These are phyloP conservation scores for Aselliscus stoliczkanus DNA, from an alignment of 2,797 vertebrate genomes.

Conservation along the genomic window DNA sequence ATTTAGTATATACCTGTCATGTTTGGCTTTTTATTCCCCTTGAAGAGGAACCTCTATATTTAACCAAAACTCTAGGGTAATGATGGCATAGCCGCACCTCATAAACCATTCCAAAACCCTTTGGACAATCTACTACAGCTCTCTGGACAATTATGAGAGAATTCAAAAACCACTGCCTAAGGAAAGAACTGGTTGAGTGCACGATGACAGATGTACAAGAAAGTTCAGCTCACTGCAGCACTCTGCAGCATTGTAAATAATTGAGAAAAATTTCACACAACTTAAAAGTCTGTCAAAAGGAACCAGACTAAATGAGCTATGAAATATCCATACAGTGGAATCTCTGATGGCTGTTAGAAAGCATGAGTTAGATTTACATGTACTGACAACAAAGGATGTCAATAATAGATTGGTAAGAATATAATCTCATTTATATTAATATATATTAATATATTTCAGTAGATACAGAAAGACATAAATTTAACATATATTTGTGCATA, in stretches of 20 bases:
- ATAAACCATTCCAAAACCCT: constrained; percentile 35
- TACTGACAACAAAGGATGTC: background rate
- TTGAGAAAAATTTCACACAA: constrained; percentile 7
- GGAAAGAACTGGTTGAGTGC: background rate
- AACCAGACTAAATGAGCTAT: constrained; percentile 36
- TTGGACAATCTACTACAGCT: background rate
- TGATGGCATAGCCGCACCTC: background rate
- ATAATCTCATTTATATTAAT: background rate
- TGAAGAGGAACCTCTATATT: background rate
- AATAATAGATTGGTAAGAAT: background rate
- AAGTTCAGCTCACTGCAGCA: background rate
- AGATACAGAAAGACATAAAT: constrained; percentile 10
- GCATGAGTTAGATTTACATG: background rate
- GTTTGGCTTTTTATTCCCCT: constrained; percentile 28
- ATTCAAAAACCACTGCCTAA: constrained; percentile 35
- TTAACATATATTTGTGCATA: background rate
- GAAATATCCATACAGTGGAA: background rate
- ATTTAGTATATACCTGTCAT: background rate
- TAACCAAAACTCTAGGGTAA: constrained; percentile 46
- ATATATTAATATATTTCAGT: background rate
- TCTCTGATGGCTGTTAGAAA: background rate
- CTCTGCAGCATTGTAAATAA: constrained; percentile 10
- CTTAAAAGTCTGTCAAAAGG: constrained; percentile 24
- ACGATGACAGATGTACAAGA: background rate
- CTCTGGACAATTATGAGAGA: background rate